Conservation (phyloP, 2,888 invertebrate species). For the Pyrgus malvae region DNA sequence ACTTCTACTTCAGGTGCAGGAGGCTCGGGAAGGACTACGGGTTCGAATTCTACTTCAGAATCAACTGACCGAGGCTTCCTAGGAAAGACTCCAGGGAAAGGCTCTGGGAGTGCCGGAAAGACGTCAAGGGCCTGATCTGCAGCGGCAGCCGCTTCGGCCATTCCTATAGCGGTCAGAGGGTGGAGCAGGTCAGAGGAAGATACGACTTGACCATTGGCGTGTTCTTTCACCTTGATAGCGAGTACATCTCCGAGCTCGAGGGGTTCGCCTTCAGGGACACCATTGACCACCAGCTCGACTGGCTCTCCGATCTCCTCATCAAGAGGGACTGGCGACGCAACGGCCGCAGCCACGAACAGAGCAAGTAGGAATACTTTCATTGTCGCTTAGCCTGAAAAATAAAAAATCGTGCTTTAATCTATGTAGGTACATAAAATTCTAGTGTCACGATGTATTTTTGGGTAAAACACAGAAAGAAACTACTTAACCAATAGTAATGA, state of each 20-base stretch:
- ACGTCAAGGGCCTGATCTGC: slow-evolving; percentile 10
- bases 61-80: slow-evolving; percentile 20
- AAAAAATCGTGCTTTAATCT: too few relatives aligned
- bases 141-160: slow-evolving; percentile 51
- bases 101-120: slow-evolving; percentile 14
- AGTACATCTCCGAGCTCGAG: slow-evolving; percentile 53
- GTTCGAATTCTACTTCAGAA: slow-evolving; percentile 21
- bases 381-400: slow-evolving; percentile 42
- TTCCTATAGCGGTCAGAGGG: slow-evolving; percentile 52
- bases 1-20: slow-evolving; percentile 19
- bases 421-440: too few relatives aligned
- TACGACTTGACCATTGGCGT: slow-evolving; percentile 45
- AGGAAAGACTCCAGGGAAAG: too few relatives aligned
- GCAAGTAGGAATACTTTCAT: slow-evolving; percentile 61
- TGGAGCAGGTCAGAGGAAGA: slow-evolving; percentile 49
- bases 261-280: slow-evolving; percentile 52
- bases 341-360: slow-evolving; percentile 53
- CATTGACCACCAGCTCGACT: slow-evolving; percentile 59
- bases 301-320: slow-evolving; percentile 43
- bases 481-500: too few relatives aligned
- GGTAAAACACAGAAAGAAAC: too few relatives aligned
- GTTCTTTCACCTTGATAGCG: slow-evolving; percentile 53
- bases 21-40: slow-evolving; percentile 20
- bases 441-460: too few relatives aligned
- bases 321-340: slow-evolving; percentile 47